A percentile compares a stretch with the other conserved stretches of the same genome.
Evolutionary conservation across 2,113 vertebrate genomes (phyloP).

Genomic region (Neolamprologus falcicula): DNA sequence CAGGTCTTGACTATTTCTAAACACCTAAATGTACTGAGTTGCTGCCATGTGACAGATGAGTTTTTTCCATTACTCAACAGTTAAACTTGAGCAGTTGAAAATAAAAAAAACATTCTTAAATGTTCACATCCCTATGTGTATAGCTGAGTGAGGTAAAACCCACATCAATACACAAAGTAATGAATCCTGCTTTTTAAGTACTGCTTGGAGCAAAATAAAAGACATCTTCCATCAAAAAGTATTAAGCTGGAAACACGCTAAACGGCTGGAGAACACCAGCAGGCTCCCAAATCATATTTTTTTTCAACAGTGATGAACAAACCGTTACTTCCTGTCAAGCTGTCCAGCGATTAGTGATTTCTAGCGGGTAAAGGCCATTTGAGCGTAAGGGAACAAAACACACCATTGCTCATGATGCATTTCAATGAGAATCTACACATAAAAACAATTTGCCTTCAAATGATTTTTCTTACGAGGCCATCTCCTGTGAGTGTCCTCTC

Average conservation of each 20-base stretch:
- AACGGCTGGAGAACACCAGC: neutral
- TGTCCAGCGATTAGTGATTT: neutral
- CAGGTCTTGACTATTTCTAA: neutral
- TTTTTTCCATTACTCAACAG: neutral
- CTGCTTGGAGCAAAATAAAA: neutral
- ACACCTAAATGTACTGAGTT: neutral
- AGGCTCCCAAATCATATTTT: neutral
- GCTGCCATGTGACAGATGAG: neutral
- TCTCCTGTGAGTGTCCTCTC: constrained; percentile 36
- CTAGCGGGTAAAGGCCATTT: neutral
- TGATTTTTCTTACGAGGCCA: constrained; percentile 29
- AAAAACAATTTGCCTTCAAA: constrained; percentile 32
- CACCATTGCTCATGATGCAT: constrained; percentile 3
- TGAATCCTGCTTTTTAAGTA: neutral
- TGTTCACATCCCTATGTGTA: neutral
- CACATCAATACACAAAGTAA: neutral
- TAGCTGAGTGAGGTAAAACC: neutral
- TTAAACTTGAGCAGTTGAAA: neutral
- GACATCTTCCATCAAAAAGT: neutral
- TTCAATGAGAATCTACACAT: neutral
- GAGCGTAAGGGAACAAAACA: neutral
- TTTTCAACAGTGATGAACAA: neutral
- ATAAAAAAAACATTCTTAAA: neutral
- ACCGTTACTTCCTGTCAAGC: neutral
- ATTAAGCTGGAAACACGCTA: neutral